Evolutionary conservation across 2,113 vertebrate genomes (phyloP), one percentile per base, ranked within the genome.

Genomic region (Charadrius vociferus): DNA sequence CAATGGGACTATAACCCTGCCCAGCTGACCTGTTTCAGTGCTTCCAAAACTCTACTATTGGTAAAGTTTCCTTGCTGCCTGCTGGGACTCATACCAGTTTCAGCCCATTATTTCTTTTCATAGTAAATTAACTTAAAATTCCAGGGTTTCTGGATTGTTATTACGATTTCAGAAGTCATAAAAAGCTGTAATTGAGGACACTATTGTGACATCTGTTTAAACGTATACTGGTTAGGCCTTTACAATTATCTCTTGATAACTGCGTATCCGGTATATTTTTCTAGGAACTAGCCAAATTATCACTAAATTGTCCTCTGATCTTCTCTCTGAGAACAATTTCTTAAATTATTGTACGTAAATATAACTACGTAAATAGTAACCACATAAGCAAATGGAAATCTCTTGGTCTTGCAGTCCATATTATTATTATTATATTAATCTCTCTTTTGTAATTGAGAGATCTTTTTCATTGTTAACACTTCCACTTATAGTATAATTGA

Each of bases 201-300:
- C 15, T 16, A 14, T 9, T 63, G 30, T 32, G 24, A 81, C 37
- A 59, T 90, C 65, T 55, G 24, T 43, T 79, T 71, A 74, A 66
- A 66, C 2, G 2, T 27, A 26, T 5, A 27, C 1, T 4, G 4
- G 1, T 37, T 39, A 66, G 14, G 12, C 14, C 19, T 55, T 59
- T 62, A 29, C 4, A 79, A n/a, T 59, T 62, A 55, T 16, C 19
- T 61, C 2, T 7, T 59, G 49, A 36, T 63, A 67, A 81, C 43
- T 50, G 17, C 36, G 11, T 47, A 49, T 13, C 52, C 24, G 81
- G 10, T 17, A 19, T 36, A 52, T 81, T 68, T 77, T 75, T 47
- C n/a, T 63, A 41, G 23, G 36, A 83, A 49, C 10, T 53, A 50
- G 6, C 14, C 6, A 53, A 37, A 63, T 32, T 34, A 20, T 29